Evolutionary conservation across 2,888 invertebrate species (phyloP).

Genomic region (Vesta saturnalis): DNA sequence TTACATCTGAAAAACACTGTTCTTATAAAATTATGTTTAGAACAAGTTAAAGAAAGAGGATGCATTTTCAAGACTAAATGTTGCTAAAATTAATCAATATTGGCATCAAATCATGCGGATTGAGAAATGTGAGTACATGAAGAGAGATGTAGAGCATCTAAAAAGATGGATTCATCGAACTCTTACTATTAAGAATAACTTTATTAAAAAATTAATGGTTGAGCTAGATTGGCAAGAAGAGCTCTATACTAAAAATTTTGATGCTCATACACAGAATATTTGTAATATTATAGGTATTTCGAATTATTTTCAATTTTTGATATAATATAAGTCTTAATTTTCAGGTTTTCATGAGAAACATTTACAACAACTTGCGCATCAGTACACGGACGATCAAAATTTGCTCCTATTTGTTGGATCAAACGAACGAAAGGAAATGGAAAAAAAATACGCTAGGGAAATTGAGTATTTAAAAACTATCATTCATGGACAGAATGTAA

Average conservation of each 20-base stretch:
- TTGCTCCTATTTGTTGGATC: slow-evolving; percentile 65
- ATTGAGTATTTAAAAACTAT: slow-evolving; percentile 60
- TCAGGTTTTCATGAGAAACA: slow-evolving; percentile 64
- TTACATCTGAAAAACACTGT: background rate
- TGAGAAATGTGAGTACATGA: slow-evolving; percentile 75
- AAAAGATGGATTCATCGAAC: slow-evolving; percentile 69
- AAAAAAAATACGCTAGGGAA: slow-evolving; percentile 60
- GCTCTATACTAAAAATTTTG: slow-evolving; percentile 77
- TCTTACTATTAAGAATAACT: slow-evolving; percentile 74
- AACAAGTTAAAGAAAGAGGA: slow-evolving; percentile 86
- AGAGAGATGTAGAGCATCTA: slow-evolving; percentile 62
- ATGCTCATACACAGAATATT: slow-evolving; percentile 77
- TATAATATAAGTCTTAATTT: slow-evolving; percentile 28
- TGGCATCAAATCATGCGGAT: slow-evolving; percentile 83
- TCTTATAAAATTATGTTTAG: too few relatives aligned
- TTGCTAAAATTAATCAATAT: slow-evolving; percentile 86
- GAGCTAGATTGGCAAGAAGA: slow-evolving; percentile 77
- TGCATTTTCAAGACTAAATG: slow-evolving; percentile 78
- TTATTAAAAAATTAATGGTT: slow-evolving; percentile 70
- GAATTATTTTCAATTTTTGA: slow-evolving; percentile 42
- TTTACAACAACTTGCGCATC: slow-evolving; percentile 60
- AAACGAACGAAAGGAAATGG: slow-evolving; percentile 65
- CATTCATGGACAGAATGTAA: slow-evolving; percentile 54
- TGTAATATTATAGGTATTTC: slow-evolving; percentile 73
- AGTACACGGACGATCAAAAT: slow-evolving; percentile 65